phyloP scores from a whole-genome alignment of 2,888 invertebrate genomes.

The Protodeltote pygarga region DNA sequence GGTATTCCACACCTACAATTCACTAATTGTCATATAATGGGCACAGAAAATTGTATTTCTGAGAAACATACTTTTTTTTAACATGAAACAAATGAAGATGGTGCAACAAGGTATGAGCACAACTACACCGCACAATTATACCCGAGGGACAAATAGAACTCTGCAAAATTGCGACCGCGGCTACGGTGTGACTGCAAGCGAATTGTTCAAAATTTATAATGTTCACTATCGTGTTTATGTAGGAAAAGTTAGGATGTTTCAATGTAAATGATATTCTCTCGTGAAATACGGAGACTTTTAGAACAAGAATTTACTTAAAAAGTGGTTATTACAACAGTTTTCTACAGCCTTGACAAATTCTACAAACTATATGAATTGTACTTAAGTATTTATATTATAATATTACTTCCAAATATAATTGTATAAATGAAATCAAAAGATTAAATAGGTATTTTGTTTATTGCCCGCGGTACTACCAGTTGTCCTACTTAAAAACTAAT shows the following conservation, averaged over 20 bases:
- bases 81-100: conserved; percentile 38
- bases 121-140: conserved; percentile 41
- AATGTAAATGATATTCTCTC: neutral
- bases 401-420: too few relatives aligned
- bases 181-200: conserved; percentile 35
- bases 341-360: too few relatives aligned
- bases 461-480: too few relatives aligned
- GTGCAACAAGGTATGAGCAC: conserved; percentile 24
- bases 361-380: too few relatives aligned
- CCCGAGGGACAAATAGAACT: conserved; percentile 43
- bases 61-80: conserved; percentile 21
- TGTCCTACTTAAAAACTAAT: too few relatives aligned
- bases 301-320: neutral
- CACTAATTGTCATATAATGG: neutral
- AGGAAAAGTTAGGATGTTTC: conserved; percentile 10
- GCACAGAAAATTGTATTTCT: too few relatives aligned
- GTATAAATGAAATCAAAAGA: too few relatives aligned
- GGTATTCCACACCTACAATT: too few relatives aligned
- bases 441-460: too few relatives aligned
- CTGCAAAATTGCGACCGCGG: conserved; percentile 19
- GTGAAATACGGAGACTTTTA: neutral
- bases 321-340: too few relatives aligned
- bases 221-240: conserved; percentile 17
- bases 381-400: too few relatives aligned
- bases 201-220: conserved; percentile 16